Conservation (phyloP, 2,888 invertebrate species). For the Phania funesta region DNA sequence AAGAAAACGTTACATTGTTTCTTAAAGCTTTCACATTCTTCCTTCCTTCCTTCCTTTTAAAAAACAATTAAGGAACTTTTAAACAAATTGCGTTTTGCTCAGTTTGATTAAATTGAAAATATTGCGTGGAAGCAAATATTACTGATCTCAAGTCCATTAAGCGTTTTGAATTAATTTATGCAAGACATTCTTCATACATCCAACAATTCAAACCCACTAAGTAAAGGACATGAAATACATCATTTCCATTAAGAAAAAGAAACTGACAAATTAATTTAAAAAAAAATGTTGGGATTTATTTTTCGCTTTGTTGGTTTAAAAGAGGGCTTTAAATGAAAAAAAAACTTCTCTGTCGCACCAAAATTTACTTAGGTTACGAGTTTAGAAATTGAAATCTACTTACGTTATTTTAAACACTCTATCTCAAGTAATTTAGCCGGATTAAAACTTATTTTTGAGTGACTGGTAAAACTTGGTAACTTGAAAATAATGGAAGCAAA, state of each 20-base stretch:
- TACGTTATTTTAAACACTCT: too few species aligned
- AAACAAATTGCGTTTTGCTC: conserved; percentile 45
- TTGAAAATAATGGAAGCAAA: too few species aligned
- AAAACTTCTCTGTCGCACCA: too few species aligned
- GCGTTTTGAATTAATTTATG: conserved; percentile 69
- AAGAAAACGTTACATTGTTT: too few species aligned
- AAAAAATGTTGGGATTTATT: neutral
- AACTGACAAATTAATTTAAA: neutral
- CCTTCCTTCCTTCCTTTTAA: neutral
- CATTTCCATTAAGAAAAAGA: conserved; percentile 8
- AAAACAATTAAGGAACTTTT: neutral
- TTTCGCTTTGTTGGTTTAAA: neutral
- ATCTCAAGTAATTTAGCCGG: too few species aligned
- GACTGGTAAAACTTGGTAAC: too few species aligned
- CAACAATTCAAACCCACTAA: neutral
- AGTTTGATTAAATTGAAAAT: conserved; percentile 32
- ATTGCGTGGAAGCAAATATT: conserved; percentile 53
- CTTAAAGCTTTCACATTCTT: too few species aligned
- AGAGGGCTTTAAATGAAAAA: too few species aligned
- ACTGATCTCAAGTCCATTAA: conserved; percentile 69
- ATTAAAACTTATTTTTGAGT: too few species aligned
- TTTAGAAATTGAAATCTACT: too few species aligned
- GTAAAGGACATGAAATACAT: conserved; percentile 8
- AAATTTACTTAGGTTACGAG: too few species aligned
- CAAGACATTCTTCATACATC: conserved; percentile 60